Evolutionary conservation across 2,113 vertebrate genomes (phyloP).

Genomic region (Sapayoa aenigma): DNA sequence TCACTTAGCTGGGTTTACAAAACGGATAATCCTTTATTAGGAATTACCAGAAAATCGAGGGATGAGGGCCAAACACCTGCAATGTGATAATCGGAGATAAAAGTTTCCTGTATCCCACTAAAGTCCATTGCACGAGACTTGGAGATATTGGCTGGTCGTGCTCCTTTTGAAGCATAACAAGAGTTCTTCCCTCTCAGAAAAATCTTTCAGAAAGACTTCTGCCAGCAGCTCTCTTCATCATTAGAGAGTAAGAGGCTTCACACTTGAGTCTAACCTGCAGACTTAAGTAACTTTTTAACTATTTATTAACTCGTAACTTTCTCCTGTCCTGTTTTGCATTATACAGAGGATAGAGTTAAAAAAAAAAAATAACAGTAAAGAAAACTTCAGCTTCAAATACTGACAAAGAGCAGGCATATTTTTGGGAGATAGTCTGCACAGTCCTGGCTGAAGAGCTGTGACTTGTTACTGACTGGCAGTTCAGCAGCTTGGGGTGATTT

Average conservation of each 20-base stretch:
- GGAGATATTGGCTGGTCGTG: background rate
- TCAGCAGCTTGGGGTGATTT: background rate
- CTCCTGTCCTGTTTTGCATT: background rate
- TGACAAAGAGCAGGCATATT: background rate
- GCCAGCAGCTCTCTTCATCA: background rate
- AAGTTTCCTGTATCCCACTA: background rate
- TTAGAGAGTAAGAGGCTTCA: background rate
- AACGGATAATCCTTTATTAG: background rate
- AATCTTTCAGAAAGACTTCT: background rate
- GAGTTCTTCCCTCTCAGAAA: background rate
- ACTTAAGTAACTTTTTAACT: too few relatives aligned
- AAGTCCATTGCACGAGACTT: background rate
- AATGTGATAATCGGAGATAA: background rate
- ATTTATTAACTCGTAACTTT: background rate
- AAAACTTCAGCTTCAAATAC: background rate
- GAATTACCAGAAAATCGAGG: background rate
- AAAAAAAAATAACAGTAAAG: background rate
- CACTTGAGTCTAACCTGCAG: background rate
- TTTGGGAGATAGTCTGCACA: background rate
- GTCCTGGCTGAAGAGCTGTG: background rate
- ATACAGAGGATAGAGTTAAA: background rate
- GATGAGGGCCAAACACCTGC: background rate
- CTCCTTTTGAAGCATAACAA: background rate
- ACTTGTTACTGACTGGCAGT: background rate
- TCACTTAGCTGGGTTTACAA: background rate